These are phyloP conservation scores for Eurytemora carolleeae DNA, from an alignment of 1,140 invertebrate species.

Conservation along the genomic window DNA sequence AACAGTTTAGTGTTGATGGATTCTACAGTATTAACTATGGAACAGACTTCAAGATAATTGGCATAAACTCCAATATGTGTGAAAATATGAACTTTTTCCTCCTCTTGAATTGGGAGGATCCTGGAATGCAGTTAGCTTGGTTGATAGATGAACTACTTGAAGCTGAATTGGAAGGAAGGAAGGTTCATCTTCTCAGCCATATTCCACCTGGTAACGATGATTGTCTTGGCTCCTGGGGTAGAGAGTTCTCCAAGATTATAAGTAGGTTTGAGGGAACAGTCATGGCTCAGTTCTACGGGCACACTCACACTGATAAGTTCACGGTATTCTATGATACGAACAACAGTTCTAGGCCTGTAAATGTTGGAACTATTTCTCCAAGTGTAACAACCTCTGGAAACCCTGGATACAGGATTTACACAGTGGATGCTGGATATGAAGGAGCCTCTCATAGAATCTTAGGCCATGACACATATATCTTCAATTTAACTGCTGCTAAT, in stretches of 20 bases:
- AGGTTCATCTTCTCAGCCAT: conserved; percentile 92
- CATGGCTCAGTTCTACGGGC: conserved; percentile 80
- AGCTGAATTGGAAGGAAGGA: conserved; percentile 76
- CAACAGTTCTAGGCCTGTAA: conserved; percentile 54
- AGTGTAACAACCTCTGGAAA: conserved; percentile 85
- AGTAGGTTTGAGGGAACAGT: conserved; percentile 77
- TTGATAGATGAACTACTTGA: conserved; percentile 77
- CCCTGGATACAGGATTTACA: conserved; percentile 86
- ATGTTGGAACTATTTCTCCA: conserved; percentile 72
- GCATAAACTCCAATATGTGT: conserved; percentile 49
- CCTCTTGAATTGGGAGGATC: conserved; percentile 55
- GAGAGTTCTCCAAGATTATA: conserved; percentile 74
- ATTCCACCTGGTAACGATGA: conserved; percentile 85
- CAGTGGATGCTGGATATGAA: conserved; percentile 76
- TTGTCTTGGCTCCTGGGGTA: conserved; percentile 76
- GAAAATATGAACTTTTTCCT: conserved; percentile 43
- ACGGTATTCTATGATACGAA: conserved; percentile 72
- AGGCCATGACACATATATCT: not conserved
- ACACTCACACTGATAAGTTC: conserved; percentile 86
- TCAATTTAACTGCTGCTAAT: not conserved
- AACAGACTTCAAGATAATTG: conserved; percentile 46
- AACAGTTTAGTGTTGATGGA: conserved; percentile 40
- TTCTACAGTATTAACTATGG: conserved; percentile 42
- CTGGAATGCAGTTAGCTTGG: conserved; percentile 82
- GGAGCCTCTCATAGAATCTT: conserved; percentile 42